Base-by-base conservation (phyloP, 2,888 invertebrate species). In the Adelphocoris suturalis region DNA sequence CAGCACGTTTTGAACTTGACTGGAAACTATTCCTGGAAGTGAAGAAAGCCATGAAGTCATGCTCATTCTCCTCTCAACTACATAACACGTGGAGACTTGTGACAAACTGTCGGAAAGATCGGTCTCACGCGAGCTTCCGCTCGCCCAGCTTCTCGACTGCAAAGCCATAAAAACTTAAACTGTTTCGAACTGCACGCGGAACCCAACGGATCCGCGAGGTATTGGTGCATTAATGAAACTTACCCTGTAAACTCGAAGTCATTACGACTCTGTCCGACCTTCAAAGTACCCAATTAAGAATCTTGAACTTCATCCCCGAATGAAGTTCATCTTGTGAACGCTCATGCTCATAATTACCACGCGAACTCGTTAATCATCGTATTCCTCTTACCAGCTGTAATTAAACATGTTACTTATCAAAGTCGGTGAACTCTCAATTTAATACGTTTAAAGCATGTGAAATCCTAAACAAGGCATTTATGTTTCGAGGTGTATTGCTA, bases 21-120 rank as follows among this genome's bases (percentile, higher is more conserved):
- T 12, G 13, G 4, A 23, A 68, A 68, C 68, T 68, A 78, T 46
- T 46, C 14, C 46, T 78, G 19, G 78, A 78, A 78, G n/a, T 47
- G 46, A 78, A 19, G 16, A 78, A 47, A 37, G 28, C 37, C 37
- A 78, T 16, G 19, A 16, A 78, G 78, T 78, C 78, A 78, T 13
- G 76, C 37, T 76, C 3, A 76, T 76, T 78, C 11, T 68, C 16
- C 16, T n/a, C 78, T 46, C 14, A 37, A 78, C 78, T 12, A 37
- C 78, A 78, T 78, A 78, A 78, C 78, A 78, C 78, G 78, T 78
- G 78, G 16, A 46, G 78, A n/a, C 46, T 19, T 68, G 23, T 68
- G 68, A 23, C 68, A 23, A 27, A 68, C 23, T 68, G n/a, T 19
- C 11, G 12, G 68, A 23, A 23, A 3, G 68, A 57, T n/a, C 19